Evolutionary conservation across 1,140 invertebrate species (phyloP).

Genomic region (Battus philenor): DNA sequence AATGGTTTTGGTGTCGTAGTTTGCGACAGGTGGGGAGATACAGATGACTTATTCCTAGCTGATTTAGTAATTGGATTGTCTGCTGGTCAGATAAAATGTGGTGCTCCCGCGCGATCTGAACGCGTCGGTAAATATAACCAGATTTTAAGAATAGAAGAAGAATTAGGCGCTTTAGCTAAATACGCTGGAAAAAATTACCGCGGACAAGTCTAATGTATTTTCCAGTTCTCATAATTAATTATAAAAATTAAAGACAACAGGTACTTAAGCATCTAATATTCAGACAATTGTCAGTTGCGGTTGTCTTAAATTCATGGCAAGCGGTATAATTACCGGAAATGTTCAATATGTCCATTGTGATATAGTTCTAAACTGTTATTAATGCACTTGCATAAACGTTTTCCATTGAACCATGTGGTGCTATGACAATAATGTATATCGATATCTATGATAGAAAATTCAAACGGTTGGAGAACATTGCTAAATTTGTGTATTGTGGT

Average conservation of each 20-base stretch:
- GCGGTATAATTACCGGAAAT: conserved; percentile 52
- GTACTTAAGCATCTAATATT: conserved; percentile 3
- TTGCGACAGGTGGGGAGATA: conserved; percentile 93
- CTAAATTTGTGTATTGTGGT: no score
- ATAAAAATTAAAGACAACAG: no score
- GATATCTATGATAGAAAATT: conserved; percentile 11
- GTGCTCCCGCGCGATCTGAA: conserved; percentile 97
- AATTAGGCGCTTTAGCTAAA: conserved; percentile 91
- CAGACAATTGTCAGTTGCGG: conserved; percentile 18
- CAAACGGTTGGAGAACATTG: no score
- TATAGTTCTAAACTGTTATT: conserved; percentile 44
- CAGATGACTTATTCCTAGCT: conserved; percentile 98
- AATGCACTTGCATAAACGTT: conserved; percentile 27
- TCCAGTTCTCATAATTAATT: not conserved
- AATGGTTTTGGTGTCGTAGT: conserved; percentile 98
- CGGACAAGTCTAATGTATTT: conserved; percentile 26
- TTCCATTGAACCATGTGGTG: no score
- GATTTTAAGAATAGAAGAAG: conserved; percentile 97
- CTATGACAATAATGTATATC: no score
- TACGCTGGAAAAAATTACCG: conserved; percentile 97
- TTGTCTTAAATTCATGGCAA: conserved; percentile 30
- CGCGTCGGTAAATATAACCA: conserved; percentile 99
- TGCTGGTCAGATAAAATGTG: conserved; percentile 98
- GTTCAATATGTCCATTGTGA: conserved; percentile 31
- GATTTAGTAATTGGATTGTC: conserved; percentile 97